Base-by-base conservation (phyloP, 92 coral and sea anemone genomes). In the Anthopleura xanthogrammica region DNA sequence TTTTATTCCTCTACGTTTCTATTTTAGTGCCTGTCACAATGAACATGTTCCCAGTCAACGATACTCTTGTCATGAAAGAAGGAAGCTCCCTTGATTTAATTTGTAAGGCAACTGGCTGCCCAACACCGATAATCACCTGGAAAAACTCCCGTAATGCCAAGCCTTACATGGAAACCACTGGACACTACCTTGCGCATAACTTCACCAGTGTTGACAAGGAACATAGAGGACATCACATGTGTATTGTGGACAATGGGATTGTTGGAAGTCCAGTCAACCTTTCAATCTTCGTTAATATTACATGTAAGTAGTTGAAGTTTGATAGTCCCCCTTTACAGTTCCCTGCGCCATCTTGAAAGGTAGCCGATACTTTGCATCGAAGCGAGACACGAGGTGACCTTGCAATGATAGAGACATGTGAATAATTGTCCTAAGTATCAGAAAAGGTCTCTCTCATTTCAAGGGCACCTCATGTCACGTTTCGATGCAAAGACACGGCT, bases 211-310 rank as follows among this genome's bases (percentile, higher is more conserved):
- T 68, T 11, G 7, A 36, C 3, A 80, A 83, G 80, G 55, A 20
- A 9, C 46, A 75, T n/a, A 60, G 12, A 22, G 88, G 88, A 43
- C 52, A 74, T 46, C 82, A 86, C 75, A 72, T 79, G 22, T 86
- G 88, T 48, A 80, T 72, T 1, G 85, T 83, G 36, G 54, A 24
- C 76, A 86, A 86, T 74, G 89, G 89, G n/a, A 80, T 86, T 29
- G 42, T 36, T 19, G 89, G 89, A 58, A 80, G 79, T 79, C 68
- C 80, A 16, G 29, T 81, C 12, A 86, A 86, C 23, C 73, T 14
- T 16, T 73, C 89, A 0, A 55, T 84, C 7, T 24, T 22, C 73
- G 89, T 80, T 39, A 39, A 62, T 43, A 80, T 86, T 12, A 79
- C 76, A 36, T 74, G 89, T 86, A 39, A 86, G 89, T 86, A 39